These are phyloP conservation scores for Sarcophaga variegata DNA, from an alignment of 2,888 invertebrate species.

Conservation along the genomic window DNA sequence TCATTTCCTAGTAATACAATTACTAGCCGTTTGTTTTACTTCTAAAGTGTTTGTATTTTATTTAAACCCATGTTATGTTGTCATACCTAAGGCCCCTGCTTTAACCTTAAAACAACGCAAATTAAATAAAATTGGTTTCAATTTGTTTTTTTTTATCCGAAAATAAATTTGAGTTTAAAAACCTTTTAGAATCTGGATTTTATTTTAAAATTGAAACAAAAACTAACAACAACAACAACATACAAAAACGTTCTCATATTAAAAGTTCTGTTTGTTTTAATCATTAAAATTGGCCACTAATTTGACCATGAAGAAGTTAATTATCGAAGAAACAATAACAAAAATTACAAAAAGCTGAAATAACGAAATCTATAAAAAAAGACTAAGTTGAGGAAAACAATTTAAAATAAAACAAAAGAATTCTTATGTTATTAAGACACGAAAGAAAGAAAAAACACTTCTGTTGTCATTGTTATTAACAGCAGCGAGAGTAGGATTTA, in stretches of 20 bases:
- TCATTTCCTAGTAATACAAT: too few species aligned
- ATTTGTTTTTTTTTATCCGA: too few species aligned
- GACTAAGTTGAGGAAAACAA: too few species aligned
- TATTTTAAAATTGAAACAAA: background rate
- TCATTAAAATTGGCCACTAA: conserved; percentile 54
- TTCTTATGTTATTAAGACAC: conserved; percentile 29
- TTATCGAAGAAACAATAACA: conserved; percentile 44
- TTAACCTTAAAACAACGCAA: background rate
- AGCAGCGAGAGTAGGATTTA: conserved; percentile 3
- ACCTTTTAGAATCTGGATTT: background rate
- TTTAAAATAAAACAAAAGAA: conserved; percentile 33
- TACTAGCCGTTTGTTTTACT: too few species aligned
- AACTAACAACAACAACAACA: background rate
- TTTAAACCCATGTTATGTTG: too few species aligned
- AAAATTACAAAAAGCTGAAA: conserved; percentile 2
- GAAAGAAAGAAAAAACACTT: too few species aligned
- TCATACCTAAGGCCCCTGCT: too few species aligned
- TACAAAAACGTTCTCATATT: conserved; percentile 18
- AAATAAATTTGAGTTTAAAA: too few species aligned
- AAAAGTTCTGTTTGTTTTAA: conserved; percentile 32
- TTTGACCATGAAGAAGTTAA: conserved; percentile 55
- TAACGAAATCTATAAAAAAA: background rate
- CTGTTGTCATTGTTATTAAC: conserved; percentile 32
- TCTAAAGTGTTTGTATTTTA: too few species aligned
- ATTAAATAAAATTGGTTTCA: background rate